phyloP scores from a whole-genome alignment of 2,888 invertebrate genomes.

The Nephrotoma guestfalica region DNA sequence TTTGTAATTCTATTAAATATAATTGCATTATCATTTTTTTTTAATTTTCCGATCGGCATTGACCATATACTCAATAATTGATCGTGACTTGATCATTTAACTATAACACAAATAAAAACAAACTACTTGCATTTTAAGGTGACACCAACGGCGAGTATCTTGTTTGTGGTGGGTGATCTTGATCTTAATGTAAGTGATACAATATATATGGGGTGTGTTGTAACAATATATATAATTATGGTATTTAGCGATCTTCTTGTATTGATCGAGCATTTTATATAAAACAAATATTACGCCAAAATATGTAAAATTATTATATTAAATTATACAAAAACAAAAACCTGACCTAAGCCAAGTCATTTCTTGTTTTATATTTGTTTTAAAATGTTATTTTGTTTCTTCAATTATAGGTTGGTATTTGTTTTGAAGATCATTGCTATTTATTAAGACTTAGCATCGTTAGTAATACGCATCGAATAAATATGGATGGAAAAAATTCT shows the following conservation, averaged over 20 bases:
- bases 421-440: neutral
- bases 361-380: neutral
- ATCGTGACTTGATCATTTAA: neutral
- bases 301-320: neutral
- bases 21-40: neutral
- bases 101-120: neutral
- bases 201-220: neutral
- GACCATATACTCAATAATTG: neutral
- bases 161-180: neutral
- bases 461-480: neutral
- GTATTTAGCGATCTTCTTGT: neutral
- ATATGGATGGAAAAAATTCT: neutral
- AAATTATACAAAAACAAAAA: neutral
- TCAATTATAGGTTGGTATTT: neutral
- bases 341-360: neutral
- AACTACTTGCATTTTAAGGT: neutral
- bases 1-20: neutral
- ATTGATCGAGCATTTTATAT: neutral
- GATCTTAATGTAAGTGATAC: neutral
- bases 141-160: neutral
- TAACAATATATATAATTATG: neutral
- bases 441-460: neutral
- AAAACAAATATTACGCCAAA: neutral
- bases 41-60: neutral
- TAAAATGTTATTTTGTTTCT: neutral